These are phyloP conservation scores for Caranx melampygus DNA, from an alignment of 2,113 vertebrate genomes.

Conservation along the genomic window DNA sequence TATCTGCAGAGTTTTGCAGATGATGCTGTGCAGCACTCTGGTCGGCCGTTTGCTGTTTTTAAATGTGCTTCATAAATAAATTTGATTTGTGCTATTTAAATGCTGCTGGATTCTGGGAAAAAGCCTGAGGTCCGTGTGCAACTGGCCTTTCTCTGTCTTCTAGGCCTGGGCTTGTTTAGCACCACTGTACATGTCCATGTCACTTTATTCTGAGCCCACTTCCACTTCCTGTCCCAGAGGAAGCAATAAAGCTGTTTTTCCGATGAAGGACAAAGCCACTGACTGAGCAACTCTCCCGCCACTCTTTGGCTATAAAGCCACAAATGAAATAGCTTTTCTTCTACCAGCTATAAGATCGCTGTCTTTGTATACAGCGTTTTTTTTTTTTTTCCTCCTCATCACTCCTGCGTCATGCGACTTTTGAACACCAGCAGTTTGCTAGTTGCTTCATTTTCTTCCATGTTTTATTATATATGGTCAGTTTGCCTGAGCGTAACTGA, in stretches of 20 bases:
- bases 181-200: not conserved
- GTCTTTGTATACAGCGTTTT: too few species aligned
- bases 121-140: not conserved
- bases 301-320: not conserved
- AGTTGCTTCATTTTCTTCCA: not conserved
- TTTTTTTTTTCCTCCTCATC: too few species aligned
- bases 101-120: too few species aligned
- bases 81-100: not conserved
- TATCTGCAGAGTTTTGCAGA: slow-evolving; percentile 8
- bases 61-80: too few species aligned
- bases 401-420: too few species aligned
- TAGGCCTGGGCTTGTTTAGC: not conserved
- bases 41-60: too few species aligned
- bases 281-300: not conserved
- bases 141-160: not conserved
- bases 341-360: not conserved
- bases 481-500: too few species aligned
- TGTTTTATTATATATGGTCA: too few species aligned
- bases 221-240: slow-evolving; percentile 61
- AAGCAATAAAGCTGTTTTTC: slow-evolving; percentile 56
- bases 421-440: not conserved
- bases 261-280: slow-evolving; percentile 25
- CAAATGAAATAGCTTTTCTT: not conserved
- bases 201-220: slow-evolving; percentile 16
- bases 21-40: not conserved